phyloP scores from a whole-genome alignment of 2,797 vertebrate genomes.

The Chromobotia macracanthus region DNA sequence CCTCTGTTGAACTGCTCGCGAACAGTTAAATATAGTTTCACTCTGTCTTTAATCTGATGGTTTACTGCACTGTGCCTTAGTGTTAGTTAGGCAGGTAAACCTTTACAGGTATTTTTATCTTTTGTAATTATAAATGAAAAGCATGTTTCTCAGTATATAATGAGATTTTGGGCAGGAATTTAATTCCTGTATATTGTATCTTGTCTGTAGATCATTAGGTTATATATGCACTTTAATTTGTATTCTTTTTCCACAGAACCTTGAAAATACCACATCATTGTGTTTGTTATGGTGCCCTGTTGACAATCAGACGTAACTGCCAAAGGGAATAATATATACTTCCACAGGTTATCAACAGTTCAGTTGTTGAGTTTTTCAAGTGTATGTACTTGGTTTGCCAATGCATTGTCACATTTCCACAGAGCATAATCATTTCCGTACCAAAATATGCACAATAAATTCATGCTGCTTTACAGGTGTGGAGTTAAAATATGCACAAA shows the following conservation, averaged over 20 bases:
- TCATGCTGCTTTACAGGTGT: conserved; percentile 28
- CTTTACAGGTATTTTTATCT: conserved; percentile 33
- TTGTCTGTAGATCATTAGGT: conserved; percentile 52
- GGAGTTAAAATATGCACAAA: not conserved
- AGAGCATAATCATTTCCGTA: conserved; percentile 42
- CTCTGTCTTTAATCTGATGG: conserved; percentile 42
- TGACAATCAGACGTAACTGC: conserved; percentile 57
- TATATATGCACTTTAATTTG: conserved; percentile 68
- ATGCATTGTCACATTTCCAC: conserved; percentile 20
- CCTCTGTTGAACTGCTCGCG: conserved; percentile 39
- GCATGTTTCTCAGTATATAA: conserved; percentile 52
- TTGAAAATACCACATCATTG: conserved; percentile 31
- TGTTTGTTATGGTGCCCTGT: conserved; percentile 60
- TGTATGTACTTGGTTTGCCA: conserved; percentile 43
- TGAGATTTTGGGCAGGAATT: conserved; percentile 17
- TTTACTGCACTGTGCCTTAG: conserved; percentile 54
- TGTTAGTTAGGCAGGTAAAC: conserved; percentile 33
- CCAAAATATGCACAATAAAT: conserved; percentile 59
- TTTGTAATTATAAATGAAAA: conserved; percentile 38
- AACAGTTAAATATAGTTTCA: conserved; percentile 44
- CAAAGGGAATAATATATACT: conserved; percentile 39
- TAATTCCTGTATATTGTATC: conserved; percentile 39
- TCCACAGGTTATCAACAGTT: conserved; percentile 7
- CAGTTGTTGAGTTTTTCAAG: conserved; percentile 33
- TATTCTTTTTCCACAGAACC: conserved; percentile 44